These are phyloP conservation scores for Clarias fuscus DNA, from an alignment of 2,797 vertebrate genomes.

Conservation along the genomic window DNA sequence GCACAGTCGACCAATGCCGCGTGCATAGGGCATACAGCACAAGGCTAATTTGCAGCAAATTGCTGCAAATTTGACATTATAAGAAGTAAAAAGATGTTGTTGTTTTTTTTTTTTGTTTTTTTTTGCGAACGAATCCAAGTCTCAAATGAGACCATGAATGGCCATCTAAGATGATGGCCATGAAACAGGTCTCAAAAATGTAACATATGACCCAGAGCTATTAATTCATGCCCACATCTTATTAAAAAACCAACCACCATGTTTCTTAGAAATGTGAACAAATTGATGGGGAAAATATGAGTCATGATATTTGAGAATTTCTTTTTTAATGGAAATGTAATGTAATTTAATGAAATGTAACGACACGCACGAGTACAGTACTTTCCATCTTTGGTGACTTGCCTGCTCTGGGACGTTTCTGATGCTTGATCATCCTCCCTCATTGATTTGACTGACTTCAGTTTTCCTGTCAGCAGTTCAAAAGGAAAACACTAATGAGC, in stretches of 20 bases:
- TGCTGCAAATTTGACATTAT: not conserved
- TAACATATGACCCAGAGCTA: not conserved
- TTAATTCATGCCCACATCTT: not conserved
- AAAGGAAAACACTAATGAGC: not conserved
- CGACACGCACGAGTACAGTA: not conserved
- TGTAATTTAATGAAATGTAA: not conserved
- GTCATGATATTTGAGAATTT: not conserved
- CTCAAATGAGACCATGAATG: not conserved
- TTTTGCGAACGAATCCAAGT: not conserved
- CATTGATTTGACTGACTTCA: conserved; percentile 43
- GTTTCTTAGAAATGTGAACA: not conserved
- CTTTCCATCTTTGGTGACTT: not conserved
- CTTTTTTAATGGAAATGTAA: not conserved
- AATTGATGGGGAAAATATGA: not conserved
- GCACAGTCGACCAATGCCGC: no score
- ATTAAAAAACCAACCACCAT: not conserved
- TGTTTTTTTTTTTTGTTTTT: not conserved
- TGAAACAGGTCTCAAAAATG: not conserved
- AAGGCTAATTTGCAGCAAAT: no score
- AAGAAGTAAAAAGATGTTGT: not conserved
- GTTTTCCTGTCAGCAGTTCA: conserved; percentile 42
- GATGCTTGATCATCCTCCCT: conserved; percentile 53
- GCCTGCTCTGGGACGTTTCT: conserved; percentile 51
- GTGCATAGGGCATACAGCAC: no score
- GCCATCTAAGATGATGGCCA: no score